These are phyloP conservation scores for Endotricha flammealis DNA, from an alignment of 2,888 invertebrate genomes.

Conservation along the genomic window DNA sequence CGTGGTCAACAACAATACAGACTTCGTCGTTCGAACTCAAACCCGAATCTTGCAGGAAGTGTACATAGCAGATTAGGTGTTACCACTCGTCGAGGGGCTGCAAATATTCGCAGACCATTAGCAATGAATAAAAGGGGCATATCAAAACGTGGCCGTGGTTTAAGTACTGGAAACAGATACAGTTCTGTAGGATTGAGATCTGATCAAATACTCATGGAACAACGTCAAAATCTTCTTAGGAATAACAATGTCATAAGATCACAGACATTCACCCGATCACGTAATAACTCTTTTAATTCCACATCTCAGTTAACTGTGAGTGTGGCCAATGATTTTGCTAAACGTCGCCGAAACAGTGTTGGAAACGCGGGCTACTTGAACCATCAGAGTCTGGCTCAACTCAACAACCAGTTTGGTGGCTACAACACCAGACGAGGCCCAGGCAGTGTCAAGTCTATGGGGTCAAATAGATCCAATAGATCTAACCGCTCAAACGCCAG, in stretches of 20 bases:
- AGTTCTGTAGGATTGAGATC: conserved; percentile 66
- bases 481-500: conserved; percentile 49
- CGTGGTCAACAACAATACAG: conserved; percentile 53
- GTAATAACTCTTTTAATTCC: conserved; percentile 59
- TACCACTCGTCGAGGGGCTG: conserved; percentile 46
- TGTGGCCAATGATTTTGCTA: conserved; percentile 64
- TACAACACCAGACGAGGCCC: conserved; percentile 55
- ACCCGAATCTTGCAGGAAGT: conserved; percentile 38
- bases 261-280: conserved; percentile 67
- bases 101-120: conserved; percentile 44
- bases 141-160: conserved; percentile 61
- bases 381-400: conserved; percentile 55
- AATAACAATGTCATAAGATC: conserved; percentile 58
- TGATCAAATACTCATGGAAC: conserved; percentile 64
- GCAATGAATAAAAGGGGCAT: conserved; percentile 65
- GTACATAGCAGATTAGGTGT: conserved; percentile 62
- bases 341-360: conserved; percentile 60
- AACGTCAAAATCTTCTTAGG: conserved; percentile 41
- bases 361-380: conserved; percentile 60
- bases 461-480: conserved; percentile 49
- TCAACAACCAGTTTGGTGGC: conserved; percentile 55
- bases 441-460: conserved; percentile 63
- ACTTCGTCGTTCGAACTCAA: conserved; percentile 47
- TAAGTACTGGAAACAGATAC: conserved; percentile 53
- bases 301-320: conserved; percentile 64